Evolutionary conservation across 1,140 invertebrate genomes (phyloP).

Genomic region (Drosophila mayri): DNA sequence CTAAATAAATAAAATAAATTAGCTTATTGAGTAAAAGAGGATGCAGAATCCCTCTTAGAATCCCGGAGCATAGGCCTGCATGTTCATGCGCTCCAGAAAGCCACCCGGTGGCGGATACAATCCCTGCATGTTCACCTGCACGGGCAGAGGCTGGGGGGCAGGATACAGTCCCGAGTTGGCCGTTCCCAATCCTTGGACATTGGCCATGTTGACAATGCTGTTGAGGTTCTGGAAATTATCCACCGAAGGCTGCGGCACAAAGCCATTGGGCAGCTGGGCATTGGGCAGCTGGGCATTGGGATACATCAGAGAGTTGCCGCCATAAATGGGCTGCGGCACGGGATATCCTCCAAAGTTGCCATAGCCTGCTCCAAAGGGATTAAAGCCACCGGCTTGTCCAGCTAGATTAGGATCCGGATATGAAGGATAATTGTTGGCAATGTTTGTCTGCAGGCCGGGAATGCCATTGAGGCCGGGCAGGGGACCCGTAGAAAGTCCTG

Average conservation of each 20-base stretch:
- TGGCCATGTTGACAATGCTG: conserved; percentile 62
- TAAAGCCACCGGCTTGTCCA: conserved; percentile 12
- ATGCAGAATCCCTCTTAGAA: conserved; percentile 11
- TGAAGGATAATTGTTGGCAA: conserved; percentile 48
- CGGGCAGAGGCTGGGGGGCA: conserved; percentile 4
- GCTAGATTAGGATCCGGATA: conserved; percentile 47
- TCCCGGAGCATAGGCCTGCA: conserved; percentile 54
- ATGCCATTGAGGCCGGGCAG: conserved; percentile 26
- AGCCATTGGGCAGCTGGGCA: conserved; percentile 47
- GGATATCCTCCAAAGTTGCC: conserved; percentile 38
- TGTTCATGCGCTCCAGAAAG: conserved; percentile 46
- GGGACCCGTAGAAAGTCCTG: background rate
- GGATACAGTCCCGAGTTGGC: conserved; percentile 33
- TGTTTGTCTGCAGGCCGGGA: conserved; percentile 46
- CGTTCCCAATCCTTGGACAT: conserved; percentile 46
- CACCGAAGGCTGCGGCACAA: conserved; percentile 45
- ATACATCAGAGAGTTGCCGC: conserved; percentile 24
- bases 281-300: conserved; percentile 45
- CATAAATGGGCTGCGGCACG: conserved; percentile 7
- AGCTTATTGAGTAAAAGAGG: conserved; percentile 2
- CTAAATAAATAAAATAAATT: conserved; percentile 80
- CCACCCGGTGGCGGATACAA: conserved; percentile 29
- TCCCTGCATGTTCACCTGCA: conserved; percentile 31
- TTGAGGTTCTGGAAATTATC: conserved; percentile 59
- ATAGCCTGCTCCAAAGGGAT: conserved; percentile 8